Evolutionary conservation across 2,113 vertebrate genomes (phyloP), one percentile per base, ranked within the genome.

Genomic region (Microcebus ravelobensis): DNA sequence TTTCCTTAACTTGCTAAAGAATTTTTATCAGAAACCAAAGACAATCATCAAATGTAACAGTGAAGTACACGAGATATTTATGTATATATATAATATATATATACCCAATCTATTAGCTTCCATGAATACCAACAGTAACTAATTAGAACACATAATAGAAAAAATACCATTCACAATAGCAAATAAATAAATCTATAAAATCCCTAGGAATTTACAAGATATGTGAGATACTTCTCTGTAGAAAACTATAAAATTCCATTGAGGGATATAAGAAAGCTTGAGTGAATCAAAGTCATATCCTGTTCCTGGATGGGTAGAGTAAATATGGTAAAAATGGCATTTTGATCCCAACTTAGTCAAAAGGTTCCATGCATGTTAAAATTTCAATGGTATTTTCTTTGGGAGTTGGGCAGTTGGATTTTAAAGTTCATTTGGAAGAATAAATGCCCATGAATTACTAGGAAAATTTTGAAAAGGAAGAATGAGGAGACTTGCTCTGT

Each of bases 341-440:
- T 85, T 63, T 34, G 4, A 8, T 14, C 21, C 25, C 17, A 82
- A 27, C 92, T 95, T 94, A 70, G 31, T 95, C 18, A 87, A 92
- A 97, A 96, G 42, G 6, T 83, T 96, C 83, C 57, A 15, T 79
- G 25, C 15, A 90, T 93, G 88, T 71, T 80, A 95, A 96, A 90
- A 79, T 90, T 87, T 95, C 76, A 87, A 20, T 97, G 79, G 2
- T 82, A 88, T 96, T 96, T 97, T 94, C 71, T 77, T 82, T 92
- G 88, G 29, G 36, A 92, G 50, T 88, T 93, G 50, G 52, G 21
- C 42, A 81, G 55, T 84, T 97, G 39, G 9, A 90, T 77, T 96
- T 94, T 94, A 94, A 96, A 90, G 90, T 87, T 97, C 34, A 87
- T 92, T 95, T 94, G 76, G 76, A 97, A 97, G 34, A 96, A 20